Conservation (phyloP, 2,797 vertebrate genomes). For the Dipus sagitta region DNA sequence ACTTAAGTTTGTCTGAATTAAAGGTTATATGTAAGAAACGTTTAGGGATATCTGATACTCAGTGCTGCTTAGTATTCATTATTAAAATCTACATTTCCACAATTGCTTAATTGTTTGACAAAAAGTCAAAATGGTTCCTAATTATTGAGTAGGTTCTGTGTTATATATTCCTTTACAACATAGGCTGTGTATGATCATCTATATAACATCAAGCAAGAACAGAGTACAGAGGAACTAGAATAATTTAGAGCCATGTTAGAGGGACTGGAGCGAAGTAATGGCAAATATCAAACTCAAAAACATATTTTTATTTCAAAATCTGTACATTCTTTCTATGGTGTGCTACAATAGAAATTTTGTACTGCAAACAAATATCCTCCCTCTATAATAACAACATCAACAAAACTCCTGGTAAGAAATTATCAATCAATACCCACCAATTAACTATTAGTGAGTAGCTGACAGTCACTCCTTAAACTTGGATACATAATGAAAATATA, state of each 20-base stretch:
- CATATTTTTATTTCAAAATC: background rate
- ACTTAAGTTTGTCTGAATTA: conserved; percentile 48
- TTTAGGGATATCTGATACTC: conserved; percentile 7
- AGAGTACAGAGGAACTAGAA: background rate
- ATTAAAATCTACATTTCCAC: conserved; percentile 11
- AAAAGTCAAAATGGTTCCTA: background rate
- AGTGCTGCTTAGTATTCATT: conserved; percentile 4
- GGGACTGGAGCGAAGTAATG: background rate
- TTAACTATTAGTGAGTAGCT: conserved; percentile 15
- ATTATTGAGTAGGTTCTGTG: conserved; percentile 31
- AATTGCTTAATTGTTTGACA: conserved; percentile 34
- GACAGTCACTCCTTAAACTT: background rate
- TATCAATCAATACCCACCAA: conserved; percentile 22
- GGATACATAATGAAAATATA: background rate
- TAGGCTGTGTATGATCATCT: background rate
- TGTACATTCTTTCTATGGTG: background rate
- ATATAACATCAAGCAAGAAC: conserved; percentile 16
- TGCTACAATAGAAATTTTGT: background rate
- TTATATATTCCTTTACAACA: background rate
- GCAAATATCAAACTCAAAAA: background rate
- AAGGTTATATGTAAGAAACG: conserved; percentile 29
- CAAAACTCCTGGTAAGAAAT: background rate
- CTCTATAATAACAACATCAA: background rate
- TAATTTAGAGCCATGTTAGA: background rate
- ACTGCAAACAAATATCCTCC: background rate